Evolutionary conservation across 2,113 vertebrate genomes (phyloP).

Genomic region (Hippolais icterina): DNA sequence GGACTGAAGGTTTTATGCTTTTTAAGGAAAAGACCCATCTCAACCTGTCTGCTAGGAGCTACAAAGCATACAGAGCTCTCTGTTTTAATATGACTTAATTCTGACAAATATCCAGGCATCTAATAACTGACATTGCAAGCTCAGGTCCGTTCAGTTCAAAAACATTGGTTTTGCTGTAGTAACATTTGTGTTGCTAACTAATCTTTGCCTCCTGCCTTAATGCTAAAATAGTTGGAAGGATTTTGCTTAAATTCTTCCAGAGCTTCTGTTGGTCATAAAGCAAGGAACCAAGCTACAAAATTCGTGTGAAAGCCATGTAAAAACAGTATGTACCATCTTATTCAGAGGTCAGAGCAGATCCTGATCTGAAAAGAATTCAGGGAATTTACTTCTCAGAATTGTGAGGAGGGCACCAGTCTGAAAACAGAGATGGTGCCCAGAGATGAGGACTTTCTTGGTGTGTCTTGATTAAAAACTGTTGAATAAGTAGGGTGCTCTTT

Average conservation of each 20-base stretch:
- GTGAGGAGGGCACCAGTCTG: not conserved
- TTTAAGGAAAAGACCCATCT: not conserved
- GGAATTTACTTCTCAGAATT: not conserved
- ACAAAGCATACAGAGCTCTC: not conserved
- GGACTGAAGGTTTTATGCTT: not conserved
- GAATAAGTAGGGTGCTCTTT: not conserved
- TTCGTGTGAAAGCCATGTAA: not conserved
- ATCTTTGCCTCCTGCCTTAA: not conserved
- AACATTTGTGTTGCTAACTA: not conserved
- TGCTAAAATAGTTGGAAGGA: conserved; percentile 30
- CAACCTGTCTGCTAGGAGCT: not conserved
- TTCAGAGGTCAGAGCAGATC: not conserved
- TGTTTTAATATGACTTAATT: not conserved
- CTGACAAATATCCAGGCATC: not conserved
- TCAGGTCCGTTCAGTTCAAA: not conserved
- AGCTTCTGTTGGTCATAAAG: not conserved
- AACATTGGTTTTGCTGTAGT: not conserved
- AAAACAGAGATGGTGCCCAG: not conserved
- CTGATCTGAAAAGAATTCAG: not conserved
- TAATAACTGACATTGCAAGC: not conserved
- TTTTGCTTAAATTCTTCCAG: conserved; percentile 15
- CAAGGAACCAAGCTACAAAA: not conserved
- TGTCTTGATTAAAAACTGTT: not conserved
- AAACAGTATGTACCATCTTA: not conserved
- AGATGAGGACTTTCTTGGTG: not conserved